Evolutionary conservation across 2,113 vertebrate species (phyloP), one percentile per base, ranked within the genome.

Genomic region (Nothoprocta pentlandii): DNA sequence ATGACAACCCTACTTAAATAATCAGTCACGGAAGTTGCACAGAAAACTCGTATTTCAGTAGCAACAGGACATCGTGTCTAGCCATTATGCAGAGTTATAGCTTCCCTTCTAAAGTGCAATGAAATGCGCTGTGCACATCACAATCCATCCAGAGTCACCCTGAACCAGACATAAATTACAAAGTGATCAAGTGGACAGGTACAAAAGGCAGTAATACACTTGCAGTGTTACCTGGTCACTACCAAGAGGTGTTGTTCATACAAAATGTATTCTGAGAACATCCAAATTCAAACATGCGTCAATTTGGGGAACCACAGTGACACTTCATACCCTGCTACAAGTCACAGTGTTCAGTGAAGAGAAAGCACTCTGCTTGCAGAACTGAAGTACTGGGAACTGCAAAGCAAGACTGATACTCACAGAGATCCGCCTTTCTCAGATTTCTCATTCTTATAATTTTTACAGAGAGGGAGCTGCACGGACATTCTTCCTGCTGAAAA

Each of bases 381-480:
- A 54, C 16, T 12, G 17, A 85, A 14, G 26, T 66, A 17, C 34
- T 17, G 16, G 39, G 25, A 71, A 53, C 5, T 2, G 2, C 17
- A 87, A 92, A 25, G 54, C 61, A 87, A 69, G 19, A 34, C 21
- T 70, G 1, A 87, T 97, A 97, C 96, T 96, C 44, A 96, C 96
- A 70, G 3, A 91, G 34, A 63, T 96, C 96, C 80, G 87, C 82
- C 46, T 94, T 96, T 80, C 94, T 92, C 71, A 97, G 81, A 63
- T 97, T 96, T 95, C 84, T 95, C 81, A 97, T 95, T 89, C 95
- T 80, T 80, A 97, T 10, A 7, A 96, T 90, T 95, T 93, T 97
- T 58, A 97, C 93, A 56, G 71, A 87, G 25, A 97, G 61, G 12
- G 25, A 94, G 32, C 32, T 91, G 79, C 95, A 97, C 0, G 96